phyloP scores from a whole-genome alignment of 2,888 invertebrate species.

The Thymelicus lineola region DNA sequence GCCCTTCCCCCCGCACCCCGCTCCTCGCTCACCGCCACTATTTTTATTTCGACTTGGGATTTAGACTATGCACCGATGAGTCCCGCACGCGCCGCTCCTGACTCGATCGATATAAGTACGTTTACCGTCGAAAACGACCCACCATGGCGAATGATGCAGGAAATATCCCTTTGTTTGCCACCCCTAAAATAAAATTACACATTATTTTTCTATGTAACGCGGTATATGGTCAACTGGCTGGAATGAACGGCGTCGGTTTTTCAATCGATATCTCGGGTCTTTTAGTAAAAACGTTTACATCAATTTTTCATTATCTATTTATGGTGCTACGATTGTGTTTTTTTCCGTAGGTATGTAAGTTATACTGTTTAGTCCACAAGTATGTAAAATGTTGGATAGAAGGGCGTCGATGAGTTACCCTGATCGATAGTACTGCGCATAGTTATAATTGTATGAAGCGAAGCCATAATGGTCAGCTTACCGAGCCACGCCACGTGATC shows the following conservation, averaged over 20 bases:
- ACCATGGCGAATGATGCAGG: conserved; percentile 22
- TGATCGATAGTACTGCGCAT: conserved; percentile 62
- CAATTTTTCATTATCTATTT: no score
- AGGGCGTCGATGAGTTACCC: conserved; percentile 37
- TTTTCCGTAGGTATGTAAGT: no score
- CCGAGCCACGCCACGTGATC: conserved; percentile 56
- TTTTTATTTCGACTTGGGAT: conserved; percentile 75
- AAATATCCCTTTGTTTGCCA: conserved; percentile 35
- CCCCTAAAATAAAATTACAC: conserved; percentile 29
- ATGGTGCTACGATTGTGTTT: no score
- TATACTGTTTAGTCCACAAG: background rate
- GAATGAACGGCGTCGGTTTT: conserved; percentile 19
- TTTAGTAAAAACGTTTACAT: no score
- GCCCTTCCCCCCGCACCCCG: conserved; percentile 43
- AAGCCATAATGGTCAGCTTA: conserved; percentile 70
- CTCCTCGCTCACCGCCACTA: conserved; percentile 55
- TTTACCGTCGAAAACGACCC: conserved; percentile 30
- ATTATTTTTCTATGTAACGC: conserved; percentile 28
- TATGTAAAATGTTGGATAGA: conserved; percentile 10
- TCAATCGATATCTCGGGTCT: background rate
- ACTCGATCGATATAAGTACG: conserved; percentile 57
- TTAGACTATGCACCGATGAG: conserved; percentile 71
- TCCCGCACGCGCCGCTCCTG: conserved; percentile 60
- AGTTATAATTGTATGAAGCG: conserved; percentile 66
- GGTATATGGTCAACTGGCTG: conserved; percentile 23